phyloP scores from a whole-genome alignment of 2,888 invertebrate genomes.

The Dascillus cervinus region DNA sequence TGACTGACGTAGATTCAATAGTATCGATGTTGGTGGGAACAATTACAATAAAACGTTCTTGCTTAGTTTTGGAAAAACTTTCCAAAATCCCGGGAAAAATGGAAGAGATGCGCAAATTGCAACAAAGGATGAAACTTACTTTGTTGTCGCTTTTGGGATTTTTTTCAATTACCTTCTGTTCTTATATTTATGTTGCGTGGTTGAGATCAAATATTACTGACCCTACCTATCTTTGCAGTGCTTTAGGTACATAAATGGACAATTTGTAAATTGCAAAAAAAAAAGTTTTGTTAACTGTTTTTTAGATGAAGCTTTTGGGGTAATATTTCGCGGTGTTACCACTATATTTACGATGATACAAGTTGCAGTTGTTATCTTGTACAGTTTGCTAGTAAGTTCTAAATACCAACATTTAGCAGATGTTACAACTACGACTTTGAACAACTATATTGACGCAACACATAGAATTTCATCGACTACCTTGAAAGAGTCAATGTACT shows the following conservation, averaged over 20 bases:
- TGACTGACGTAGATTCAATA: slow-evolving; percentile 2
- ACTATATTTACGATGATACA: slow-evolving; percentile 3
- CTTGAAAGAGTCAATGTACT: no score
- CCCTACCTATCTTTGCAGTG: no score
- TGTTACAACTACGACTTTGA: slow-evolving; percentile 1
- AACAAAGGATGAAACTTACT: background rate
- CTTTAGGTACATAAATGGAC: slow-evolving; percentile 1
- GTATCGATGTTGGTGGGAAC: slow-evolving; percentile 2
- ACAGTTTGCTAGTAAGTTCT: slow-evolving; percentile 3
- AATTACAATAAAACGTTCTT: background rate
- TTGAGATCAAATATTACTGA: background rate
- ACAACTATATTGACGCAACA: slow-evolving; percentile 5
- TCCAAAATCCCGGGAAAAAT: slow-evolving; percentile 1
- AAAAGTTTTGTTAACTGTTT: background rate
- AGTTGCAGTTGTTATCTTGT: slow-evolving; percentile 1
- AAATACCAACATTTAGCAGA: slow-evolving; percentile 2
- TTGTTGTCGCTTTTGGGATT: background rate
- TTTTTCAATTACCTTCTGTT: background rate
- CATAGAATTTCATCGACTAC: no score
- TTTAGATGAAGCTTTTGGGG: slow-evolving; percentile 4
- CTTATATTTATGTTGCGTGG: slow-evolving; percentile 4
- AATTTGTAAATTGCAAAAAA: background rate
- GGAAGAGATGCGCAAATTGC: background rate
- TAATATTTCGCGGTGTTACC: slow-evolving; percentile 1
- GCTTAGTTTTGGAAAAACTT: slow-evolving; percentile 3